Base-by-base conservation (phyloP, 1,140 invertebrate genomes). In the Andrena cerasifolii region DNA sequence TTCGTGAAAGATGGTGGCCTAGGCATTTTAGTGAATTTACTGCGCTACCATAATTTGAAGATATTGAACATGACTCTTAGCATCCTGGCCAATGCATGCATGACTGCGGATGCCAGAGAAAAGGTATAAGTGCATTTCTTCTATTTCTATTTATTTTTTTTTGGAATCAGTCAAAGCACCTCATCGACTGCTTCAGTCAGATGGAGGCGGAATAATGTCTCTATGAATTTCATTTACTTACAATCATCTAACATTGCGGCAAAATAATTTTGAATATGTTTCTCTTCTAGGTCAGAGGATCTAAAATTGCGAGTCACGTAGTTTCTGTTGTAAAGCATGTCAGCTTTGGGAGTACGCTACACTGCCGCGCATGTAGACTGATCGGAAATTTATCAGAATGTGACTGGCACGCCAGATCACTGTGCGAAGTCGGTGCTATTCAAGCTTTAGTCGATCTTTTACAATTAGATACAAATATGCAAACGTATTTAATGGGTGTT, bases 361-460 rank as follows among this genome's bases (percentile, higher is more conserved):
- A 89, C 10, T 91, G 91, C 63, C 87, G 90, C 31, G 89, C 89
- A n/a, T 92, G 87, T 47, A 85, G 91, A 74, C 63, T 92, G 2
- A 87, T 92, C 28, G 87, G 90, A 40, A 92, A 92, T 79, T 83
- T 92, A 26, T 87, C 88, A 0, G 84, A 90, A 59, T 91, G 88
- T 16, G 81, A 71, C 6, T 85, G 84, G 78, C 86, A 89, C 70
- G 90, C 90, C 4, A 88, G 85, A 68, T 62, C 83, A 16, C 85
- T 92, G 33, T 90, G 82, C 56, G 61, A 90, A 28, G 83, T 78
- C 54, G 88, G 89, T 14, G 87, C 77, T 4, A 58, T 91, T 6
- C 49, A 76, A 70, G 68, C 56, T 24, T 79, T 89, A 28, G 21
- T 78, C 26, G 56, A 80, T n/a, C 49, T 87, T 12, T 72, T 90